Evolutionary conservation across 2,888 invertebrate species (phyloP).

Genomic region (Microlaimidae sp.): DNA sequence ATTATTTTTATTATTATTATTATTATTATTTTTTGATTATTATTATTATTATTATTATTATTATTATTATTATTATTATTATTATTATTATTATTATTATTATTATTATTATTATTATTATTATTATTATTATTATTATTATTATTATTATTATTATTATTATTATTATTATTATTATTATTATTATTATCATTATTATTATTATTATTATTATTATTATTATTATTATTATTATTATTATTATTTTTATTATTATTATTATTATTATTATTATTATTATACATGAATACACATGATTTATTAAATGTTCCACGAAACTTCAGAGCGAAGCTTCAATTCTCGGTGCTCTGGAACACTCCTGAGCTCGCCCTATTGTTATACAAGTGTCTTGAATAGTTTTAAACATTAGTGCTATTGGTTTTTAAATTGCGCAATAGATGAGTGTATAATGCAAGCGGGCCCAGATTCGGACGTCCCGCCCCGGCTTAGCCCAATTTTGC

Average conservation of each 20-base stretch:
- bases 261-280: slow-evolving; percentile 1
- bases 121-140: slow-evolving; percentile 3
- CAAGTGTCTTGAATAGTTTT: no score
- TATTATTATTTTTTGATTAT: no score
- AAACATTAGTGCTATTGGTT: no score
- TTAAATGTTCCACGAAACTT: no score
- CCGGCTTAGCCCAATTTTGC: no score
- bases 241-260: not conserved
- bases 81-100: slow-evolving; percentile 4
- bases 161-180: slow-evolving; percentile 6
- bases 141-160: slow-evolving; percentile 4
- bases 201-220: slow-evolving; percentile 4
- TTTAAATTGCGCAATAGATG: no score
- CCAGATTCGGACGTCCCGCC: no score
- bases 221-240: slow-evolving; percentile 3
- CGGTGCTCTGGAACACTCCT: no score
- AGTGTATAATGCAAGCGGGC: no score
- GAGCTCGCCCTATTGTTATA: no score
- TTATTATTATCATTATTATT: slow-evolving; percentile 2
- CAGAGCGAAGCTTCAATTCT: not conserved
- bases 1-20: slow-evolving; percentile 3
- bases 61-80: slow-evolving; percentile 4
- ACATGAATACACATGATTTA: no score
- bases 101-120: slow-evolving; percentile 5
- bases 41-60: no score